A percentile compares a stretch with the other conserved stretches of the same genome.
phyloP scores from a whole-genome alignment of 2,888 invertebrate genomes.

The Ormyrus thymus region DNA sequence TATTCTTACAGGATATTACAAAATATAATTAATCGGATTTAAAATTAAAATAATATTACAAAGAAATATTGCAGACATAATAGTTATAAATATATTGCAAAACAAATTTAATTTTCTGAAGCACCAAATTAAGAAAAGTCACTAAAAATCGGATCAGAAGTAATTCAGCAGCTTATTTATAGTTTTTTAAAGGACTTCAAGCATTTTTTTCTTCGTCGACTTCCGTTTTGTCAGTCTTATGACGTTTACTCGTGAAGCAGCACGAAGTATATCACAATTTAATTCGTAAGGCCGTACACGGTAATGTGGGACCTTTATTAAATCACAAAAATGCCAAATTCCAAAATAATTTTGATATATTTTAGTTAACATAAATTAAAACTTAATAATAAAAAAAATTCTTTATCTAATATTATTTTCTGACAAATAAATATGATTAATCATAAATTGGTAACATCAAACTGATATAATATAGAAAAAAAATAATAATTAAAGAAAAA shows the following conservation, averaged over 20 bases:
- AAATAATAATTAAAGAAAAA: neutral
- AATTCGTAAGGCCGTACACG: slow-evolving; percentile 44
- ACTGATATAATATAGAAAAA: neutral
- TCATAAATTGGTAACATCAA: slow-evolving; percentile 13
- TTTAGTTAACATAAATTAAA: slow-evolving; percentile 7
- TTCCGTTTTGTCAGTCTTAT: slow-evolving; percentile 56
- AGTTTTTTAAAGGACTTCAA: slow-evolving; percentile 47
- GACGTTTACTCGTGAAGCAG: slow-evolving; percentile 50
- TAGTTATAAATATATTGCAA: slow-evolving; percentile 19
- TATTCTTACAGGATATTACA: slow-evolving; percentile 14
- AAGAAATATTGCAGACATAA: slow-evolving; percentile 24
- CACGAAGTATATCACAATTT: slow-evolving; percentile 56
- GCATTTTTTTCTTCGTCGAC: slow-evolving; percentile 44
- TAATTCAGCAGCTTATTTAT: slow-evolving; percentile 36
- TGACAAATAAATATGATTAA: slow-evolving; percentile 8
- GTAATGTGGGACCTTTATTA: slow-evolving; percentile 38
- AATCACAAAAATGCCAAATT: slow-evolving; percentile 46
- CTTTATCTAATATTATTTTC: neutral
- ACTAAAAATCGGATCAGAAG: slow-evolving; percentile 31
- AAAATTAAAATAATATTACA: slow-evolving; percentile 17
- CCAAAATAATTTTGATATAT: slow-evolving; percentile 11
- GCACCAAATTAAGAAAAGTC: slow-evolving; percentile 4
- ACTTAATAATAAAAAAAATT: slow-evolving; percentile 8
- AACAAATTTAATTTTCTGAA: slow-evolving; percentile 31
- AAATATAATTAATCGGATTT: slow-evolving; percentile 7